Evolutionary conservation across 2,888 invertebrate species (phyloP), one percentile per base, ranked within the genome.

Genomic region (Magallana nippona): DNA sequence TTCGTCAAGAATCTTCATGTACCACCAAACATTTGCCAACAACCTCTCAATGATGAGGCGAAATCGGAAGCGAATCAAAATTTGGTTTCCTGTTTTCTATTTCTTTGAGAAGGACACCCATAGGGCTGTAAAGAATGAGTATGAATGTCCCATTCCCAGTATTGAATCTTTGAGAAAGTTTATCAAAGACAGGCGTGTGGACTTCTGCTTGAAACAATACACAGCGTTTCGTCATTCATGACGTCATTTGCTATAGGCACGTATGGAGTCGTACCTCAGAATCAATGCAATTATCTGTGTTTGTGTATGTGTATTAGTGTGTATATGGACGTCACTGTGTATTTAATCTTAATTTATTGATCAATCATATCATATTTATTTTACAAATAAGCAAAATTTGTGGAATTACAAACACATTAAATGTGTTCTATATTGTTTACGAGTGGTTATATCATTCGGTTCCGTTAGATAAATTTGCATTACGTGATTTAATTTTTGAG

Each of bases 71-170:
- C 95, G 98, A 91, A 98, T 98, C n/a, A 96, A 98, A 91, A 97
- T 99, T 89, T 99, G 99, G 99, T 99, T 99, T 94, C 99, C 99
- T 0, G 95, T 99, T 93, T 97, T 98, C 93, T 98, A 98, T 86
- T 99, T 98, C 95, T 99, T 99, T 94, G 99, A 99, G 94, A 90
- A 92, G 0, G 89, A 88, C 60, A 88, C 90, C 57, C 86, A 90
- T 82, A 92, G 92, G 3, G 98, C 98, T 44, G 97, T 99, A 86
- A 98, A 98, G 2, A 98, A 98, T 95, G 98, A 98, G 93, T 98
- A 96, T 90, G 97, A 92, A 81, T 91, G 90, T 89, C 93, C 93
- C 11, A 22, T 87, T 10, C 78, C 82, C 15, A 63, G 63, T 71
- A 27, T 22, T 71, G 71, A 71, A 27, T 22, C 27, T 32, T 27